Percentiles rank a stretch among this genome's conserved stretches.
These are phyloP conservation scores for Brachionus paranguensis DNA, from an alignment of 1,140 invertebrate genomes.

Conservation along the genomic window DNA sequence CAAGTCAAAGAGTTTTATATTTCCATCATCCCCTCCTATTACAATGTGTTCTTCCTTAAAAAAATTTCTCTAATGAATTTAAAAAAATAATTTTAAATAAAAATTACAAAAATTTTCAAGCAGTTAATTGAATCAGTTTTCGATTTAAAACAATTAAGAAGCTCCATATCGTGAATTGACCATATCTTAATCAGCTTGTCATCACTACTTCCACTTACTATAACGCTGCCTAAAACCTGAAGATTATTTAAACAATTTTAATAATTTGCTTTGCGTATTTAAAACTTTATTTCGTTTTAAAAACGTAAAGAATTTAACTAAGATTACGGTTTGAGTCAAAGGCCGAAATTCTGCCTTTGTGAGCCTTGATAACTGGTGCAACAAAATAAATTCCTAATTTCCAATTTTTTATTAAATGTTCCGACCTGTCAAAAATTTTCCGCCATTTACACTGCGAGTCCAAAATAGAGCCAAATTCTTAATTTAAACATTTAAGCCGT, in stretches of 20 bases:
- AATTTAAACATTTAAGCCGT: not conserved
- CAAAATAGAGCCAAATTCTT: not conserved
- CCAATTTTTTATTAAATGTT: slow-evolving; percentile 48
- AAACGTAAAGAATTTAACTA: not conserved
- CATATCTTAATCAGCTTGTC: slow-evolving; percentile 10
- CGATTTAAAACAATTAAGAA: not conserved
- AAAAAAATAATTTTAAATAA: not conserved
- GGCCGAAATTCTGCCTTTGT: slow-evolving; percentile 46
- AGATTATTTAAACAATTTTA: not conserved
- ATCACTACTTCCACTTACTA: slow-evolving; percentile 5
- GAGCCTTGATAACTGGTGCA: slow-evolving; percentile 46
- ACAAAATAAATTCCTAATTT: slow-evolving; percentile 46
- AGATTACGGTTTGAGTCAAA: slow-evolving; percentile 46
- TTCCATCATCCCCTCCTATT: not conserved
- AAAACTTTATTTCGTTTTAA: not conserved
- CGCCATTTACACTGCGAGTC: slow-evolving; percentile 46
- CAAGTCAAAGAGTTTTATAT: not conserved
- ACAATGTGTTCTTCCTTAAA: not conserved
- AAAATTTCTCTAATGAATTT: not conserved
- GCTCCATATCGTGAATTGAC: not conserved
- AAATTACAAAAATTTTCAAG: slow-evolving; percentile 13
- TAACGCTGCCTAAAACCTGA: not conserved
- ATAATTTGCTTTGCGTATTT: not conserved
- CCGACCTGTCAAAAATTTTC: slow-evolving; percentile 45
- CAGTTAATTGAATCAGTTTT: not conserved